These are phyloP conservation scores for Amphipoea lucens DNA, from an alignment of 2,888 invertebrate genomes.

Conservation along the genomic window DNA sequence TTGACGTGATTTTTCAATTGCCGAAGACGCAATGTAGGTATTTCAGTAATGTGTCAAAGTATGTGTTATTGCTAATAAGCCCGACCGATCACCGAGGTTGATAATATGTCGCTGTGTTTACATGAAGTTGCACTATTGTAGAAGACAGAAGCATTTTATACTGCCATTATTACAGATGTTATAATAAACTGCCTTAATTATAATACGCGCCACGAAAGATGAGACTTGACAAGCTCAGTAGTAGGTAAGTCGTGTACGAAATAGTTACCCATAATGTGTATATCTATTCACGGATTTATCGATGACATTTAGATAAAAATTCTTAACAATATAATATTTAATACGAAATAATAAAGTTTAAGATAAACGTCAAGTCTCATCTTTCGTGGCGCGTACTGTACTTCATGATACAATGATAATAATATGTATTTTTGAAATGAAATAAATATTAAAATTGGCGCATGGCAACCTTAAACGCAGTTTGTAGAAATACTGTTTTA, in stretches of 20 bases:
- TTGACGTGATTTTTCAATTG: neutral
- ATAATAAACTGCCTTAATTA: neutral
- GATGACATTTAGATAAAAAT: too few relatives aligned
- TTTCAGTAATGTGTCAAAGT: slow-evolving; percentile 7
- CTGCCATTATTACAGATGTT: neutral
- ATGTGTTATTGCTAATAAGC: slow-evolving; percentile 8
- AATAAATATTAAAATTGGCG: neutral
- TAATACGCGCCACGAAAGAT: too few relatives aligned
- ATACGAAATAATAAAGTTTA: too few relatives aligned
- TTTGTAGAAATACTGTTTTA: neutral
- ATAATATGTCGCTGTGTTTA: neutral
- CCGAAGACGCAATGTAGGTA: neutral
- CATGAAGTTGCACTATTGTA: neutral
- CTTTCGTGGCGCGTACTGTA: neutral
- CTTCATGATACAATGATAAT: neutral
- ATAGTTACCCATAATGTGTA: too few relatives aligned
- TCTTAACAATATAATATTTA: too few relatives aligned
- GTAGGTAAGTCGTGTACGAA: too few relatives aligned
- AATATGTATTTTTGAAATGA: neutral
- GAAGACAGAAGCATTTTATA: slow-evolving; percentile 1
- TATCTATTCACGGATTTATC: too few relatives aligned
- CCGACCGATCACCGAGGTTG: too few relatives aligned
- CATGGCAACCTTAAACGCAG: neutral
- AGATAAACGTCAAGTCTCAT: too few relatives aligned
- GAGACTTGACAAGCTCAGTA: too few relatives aligned